Evolutionary conservation across 1,140 invertebrate species (phyloP).

Genomic region (Sycophila sp.): DNA sequence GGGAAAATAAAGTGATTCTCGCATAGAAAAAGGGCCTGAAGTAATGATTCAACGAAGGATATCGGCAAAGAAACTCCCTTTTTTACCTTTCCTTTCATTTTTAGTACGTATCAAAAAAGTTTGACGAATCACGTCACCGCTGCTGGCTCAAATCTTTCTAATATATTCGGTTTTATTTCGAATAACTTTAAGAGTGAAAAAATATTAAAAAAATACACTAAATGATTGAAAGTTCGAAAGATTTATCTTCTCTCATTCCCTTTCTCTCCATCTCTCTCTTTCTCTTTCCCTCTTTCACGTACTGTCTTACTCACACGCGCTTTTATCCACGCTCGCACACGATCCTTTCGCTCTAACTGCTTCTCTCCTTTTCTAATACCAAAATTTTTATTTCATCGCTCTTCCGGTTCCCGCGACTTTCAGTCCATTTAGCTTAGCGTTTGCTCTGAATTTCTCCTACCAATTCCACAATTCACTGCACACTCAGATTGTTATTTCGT

Average conservation of each 20-base stretch:
- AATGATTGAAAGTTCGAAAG: slow-evolving; percentile 13
- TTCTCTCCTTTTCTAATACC: no score
- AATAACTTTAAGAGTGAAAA: slow-evolving; percentile 12
- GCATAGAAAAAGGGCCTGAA: not conserved
- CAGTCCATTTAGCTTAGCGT: no score
- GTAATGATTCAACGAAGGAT: not conserved
- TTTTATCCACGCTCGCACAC: not conserved
- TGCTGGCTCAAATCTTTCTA: not conserved
- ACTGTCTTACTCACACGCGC: not conserved
- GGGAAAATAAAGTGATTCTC: not conserved
- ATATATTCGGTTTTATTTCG: not conserved
- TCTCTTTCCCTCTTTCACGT: not conserved
- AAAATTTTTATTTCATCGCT: no score
- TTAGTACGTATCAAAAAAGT: slow-evolving; percentile 27
- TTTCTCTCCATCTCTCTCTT: not conserved
- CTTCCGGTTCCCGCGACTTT: no score
- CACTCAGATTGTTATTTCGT: no score
- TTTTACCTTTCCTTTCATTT: not conserved
- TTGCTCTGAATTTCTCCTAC: not conserved
- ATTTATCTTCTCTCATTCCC: not conserved
- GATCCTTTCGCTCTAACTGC: not conserved
- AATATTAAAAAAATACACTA: slow-evolving; percentile 17
- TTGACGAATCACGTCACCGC: not conserved
- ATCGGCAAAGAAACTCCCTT: not conserved
- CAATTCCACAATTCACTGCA: not conserved